A percentile compares a stretch with the other conserved stretches of the same genome.
Conservation (phyloP, 2,113 vertebrate genomes). For the Leptocoma aspasia region DNA sequence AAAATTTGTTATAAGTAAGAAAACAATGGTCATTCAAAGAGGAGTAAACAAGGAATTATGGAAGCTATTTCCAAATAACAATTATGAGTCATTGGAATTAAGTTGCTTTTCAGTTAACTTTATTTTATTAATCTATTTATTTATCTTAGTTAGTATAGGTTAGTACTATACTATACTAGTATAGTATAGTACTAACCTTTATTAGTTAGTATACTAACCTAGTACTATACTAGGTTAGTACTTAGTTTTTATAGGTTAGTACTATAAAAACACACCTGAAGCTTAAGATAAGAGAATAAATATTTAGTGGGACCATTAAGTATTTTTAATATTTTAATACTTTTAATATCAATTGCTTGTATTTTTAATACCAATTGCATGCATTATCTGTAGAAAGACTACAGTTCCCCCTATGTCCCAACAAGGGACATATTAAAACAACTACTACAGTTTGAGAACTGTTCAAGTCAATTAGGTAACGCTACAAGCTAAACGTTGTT, state of each 20-base stretch:
- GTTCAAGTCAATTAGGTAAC: not conserved
- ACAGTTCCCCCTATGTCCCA: not conserved
- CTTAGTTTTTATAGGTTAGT: no score
- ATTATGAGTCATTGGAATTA: not conserved
- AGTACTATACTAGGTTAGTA: no score
- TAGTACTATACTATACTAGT: no score
- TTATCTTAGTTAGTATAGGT: no score
- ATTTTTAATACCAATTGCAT: not conserved
- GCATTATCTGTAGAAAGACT: not conserved
- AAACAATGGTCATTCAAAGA: not conserved
- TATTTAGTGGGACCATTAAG: not conserved
- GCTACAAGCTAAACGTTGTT: not conserved
- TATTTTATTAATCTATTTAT: not conserved
- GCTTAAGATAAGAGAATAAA: not conserved
- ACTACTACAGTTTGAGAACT: not conserved
- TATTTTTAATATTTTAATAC: not conserved
- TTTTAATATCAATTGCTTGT: not conserved
- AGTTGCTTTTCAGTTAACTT: not conserved
- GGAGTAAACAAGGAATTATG: not conserved
- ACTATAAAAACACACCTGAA: not conserved
- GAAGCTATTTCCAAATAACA: not conserved
- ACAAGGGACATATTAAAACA: not conserved
- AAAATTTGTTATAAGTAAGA: not conserved
- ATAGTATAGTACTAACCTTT: no score
- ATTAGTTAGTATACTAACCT: no score